Evolutionary conservation across 2,113 vertebrate species (phyloP).

Genomic region (Calyptomena viridis): DNA sequence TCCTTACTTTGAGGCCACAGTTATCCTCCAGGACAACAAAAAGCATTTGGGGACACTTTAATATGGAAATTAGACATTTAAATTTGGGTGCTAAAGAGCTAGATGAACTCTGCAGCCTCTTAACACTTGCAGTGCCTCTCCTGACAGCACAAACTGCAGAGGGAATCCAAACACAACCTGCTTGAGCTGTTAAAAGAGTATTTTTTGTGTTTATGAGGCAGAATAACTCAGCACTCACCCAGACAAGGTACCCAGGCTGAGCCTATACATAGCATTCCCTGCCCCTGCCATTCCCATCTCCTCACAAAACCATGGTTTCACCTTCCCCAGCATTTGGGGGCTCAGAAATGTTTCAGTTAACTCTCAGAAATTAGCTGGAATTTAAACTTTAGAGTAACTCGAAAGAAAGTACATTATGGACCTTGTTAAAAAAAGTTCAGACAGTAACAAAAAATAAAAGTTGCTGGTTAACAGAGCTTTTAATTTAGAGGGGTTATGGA

Average conservation of each 20-base stretch:
- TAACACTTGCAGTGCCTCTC: not conserved
- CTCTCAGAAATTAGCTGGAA: not conserved
- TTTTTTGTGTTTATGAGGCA: not conserved
- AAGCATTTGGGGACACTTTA: not conserved
- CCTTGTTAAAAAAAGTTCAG: not conserved
- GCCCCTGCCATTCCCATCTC: fast-evolving
- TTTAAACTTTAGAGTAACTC: not conserved
- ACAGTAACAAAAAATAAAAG: not conserved
- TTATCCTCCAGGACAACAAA: not conserved
- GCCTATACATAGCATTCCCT: not conserved
- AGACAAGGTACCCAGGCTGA: not conserved
- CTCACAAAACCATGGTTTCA: not conserved
- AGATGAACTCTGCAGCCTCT: not conserved
- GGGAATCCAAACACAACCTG: not conserved
- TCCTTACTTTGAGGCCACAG: not conserved
- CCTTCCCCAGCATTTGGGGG: not conserved
- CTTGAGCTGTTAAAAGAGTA: not conserved
- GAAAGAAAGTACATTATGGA: not conserved
- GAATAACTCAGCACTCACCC: not conserved
- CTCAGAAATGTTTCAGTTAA: not conserved
- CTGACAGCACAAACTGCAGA: not conserved
- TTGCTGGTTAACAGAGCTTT: not conserved
- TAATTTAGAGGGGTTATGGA: not conserved
- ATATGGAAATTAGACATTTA: not conserved
- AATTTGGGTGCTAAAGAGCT: not conserved